Conservation (phyloP, 1,140 invertebrate genomes). For the Oreohelix idahoensis region DNA sequence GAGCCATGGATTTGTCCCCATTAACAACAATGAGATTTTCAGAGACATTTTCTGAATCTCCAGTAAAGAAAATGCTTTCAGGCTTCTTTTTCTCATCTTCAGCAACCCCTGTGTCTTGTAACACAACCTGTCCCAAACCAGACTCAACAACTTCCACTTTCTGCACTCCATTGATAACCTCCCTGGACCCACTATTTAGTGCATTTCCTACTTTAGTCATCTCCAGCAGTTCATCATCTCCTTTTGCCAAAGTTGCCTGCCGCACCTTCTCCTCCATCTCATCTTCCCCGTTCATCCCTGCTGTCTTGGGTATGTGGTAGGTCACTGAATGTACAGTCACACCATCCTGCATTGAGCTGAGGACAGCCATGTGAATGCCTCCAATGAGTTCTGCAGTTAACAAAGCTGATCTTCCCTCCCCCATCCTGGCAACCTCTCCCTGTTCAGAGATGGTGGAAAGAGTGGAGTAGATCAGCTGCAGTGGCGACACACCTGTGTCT, state of each 20-base stretch:
- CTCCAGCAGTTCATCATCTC: neutral
- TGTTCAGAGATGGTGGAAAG: constrained; percentile 31
- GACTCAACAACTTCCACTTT: neutral
- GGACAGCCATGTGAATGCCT: constrained; percentile 37
- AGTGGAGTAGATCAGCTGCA: constrained; percentile 36
- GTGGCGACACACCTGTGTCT: neutral
- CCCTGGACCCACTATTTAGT: neutral
- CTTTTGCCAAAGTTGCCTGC: neutral
- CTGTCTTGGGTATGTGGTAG: constrained; percentile 23
- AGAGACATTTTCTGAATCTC: neutral
- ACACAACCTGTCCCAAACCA: neutral
- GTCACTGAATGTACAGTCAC: constrained; percentile 27
- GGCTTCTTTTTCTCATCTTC: neutral
- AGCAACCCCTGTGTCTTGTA: constrained; percentile 11
- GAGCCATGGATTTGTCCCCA: neutral
- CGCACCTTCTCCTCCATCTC: too few species aligned
- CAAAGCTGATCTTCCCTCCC: constrained; percentile 28
- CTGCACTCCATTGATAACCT: neutral
- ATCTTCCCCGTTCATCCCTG: neutral
- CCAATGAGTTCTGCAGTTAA: constrained; percentile 30
- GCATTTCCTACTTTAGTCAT: neutral
- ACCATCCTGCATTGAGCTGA: constrained; percentile 38
- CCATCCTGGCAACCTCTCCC: neutral
- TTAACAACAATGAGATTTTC: neutral
- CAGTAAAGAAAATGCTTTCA: neutral